Evolutionary conservation across 2,797 vertebrate genomes (phyloP).

Genomic region (Anabacerthia variegaticeps): DNA sequence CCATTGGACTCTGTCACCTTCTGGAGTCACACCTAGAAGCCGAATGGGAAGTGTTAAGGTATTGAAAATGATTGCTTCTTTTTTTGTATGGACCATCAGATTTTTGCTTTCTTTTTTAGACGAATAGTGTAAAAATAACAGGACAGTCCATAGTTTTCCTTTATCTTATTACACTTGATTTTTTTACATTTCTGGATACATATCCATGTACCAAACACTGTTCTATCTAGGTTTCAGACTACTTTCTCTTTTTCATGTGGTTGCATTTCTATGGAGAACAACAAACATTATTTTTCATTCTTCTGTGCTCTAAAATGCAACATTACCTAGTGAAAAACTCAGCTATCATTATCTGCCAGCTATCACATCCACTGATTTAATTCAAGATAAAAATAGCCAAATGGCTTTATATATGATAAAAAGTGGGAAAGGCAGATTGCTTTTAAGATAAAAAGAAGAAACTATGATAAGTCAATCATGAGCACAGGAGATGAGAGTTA

Average conservation of each 20-base stretch:
- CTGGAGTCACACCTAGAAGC: not conserved
- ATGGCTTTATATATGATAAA: not conserved
- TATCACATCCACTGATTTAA: not conserved
- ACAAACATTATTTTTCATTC: not conserved
- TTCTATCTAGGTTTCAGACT: not conserved
- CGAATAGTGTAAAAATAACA: not conserved
- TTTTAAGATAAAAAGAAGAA: not conserved
- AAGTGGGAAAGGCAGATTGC: not conserved
- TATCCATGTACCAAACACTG: not conserved
- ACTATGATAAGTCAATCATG: not conserved
- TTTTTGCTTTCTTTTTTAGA: not conserved
- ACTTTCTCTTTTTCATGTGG: not conserved
- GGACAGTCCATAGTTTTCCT: not conserved
- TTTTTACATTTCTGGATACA: not conserved
- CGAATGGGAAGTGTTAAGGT: not conserved
- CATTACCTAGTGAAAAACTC: not conserved
- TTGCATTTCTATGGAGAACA: not conserved
- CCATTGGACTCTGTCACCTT: not conserved
- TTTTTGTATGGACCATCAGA: fast-evolving
- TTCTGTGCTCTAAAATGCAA: not conserved
- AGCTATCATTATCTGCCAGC: not conserved
- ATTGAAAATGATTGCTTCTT: not conserved
- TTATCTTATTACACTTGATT: not conserved
- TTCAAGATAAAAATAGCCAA: slow-evolving; percentile 19
- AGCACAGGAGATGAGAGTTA: not conserved